Evolutionary conservation across 2,113 vertebrate species (phyloP), one percentile per base, ranked within the genome.

Genomic region (Manacus vitellinus): DNA sequence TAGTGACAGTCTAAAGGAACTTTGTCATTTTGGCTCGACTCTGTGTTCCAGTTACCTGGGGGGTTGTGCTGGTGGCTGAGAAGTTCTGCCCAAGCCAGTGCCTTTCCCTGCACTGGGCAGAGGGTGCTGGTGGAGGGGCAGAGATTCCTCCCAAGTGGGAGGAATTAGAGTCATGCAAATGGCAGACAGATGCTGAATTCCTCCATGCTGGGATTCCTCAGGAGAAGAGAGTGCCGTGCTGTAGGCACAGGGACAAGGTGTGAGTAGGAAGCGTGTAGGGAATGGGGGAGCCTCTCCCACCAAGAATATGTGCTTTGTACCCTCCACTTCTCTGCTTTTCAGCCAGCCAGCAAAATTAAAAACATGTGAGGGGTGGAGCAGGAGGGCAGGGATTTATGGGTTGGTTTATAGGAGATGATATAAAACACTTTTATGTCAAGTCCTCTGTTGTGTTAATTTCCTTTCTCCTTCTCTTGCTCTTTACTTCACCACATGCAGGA

Each of bases 361-460:
- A 96, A 73, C 95, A 96, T 90, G 78, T 83, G 95, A 96, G 88
- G 85, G 96, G 95, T 92, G 94, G 90, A 93, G 90, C 78, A 85
- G 88, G 30, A 95, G 95, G 93, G 95, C 88, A 95, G 75, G 76
- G 93, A 96, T 96, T 96, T 97, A 96, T 80, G 85, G 82, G 23
- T 88, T 90, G 76, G 85, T 96, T 97, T 93, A 96, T 63, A 43
- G 82, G 75, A 93, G 96, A 97, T 84, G 93, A 93, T 94, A 96
- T 96, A 96, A 96, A 96, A 11, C 66, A 77, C 87, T 96, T 95
- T 86, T 55, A 95, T 90, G 92, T 93, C 85, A 94, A 88, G 49
- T 67, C 84, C 94, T 96, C 85, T 90, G 85, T 95, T 95, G 90
- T 80, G 67, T 78, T 90, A 31, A 93, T 95, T 97, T 92, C 96